Percentiles rank a stretch among this genome's conserved stretches.
These are phyloP conservation scores for Bembecia ichneumoniformis DNA, from an alignment of 2,888 invertebrate species.

Conservation along the genomic window DNA sequence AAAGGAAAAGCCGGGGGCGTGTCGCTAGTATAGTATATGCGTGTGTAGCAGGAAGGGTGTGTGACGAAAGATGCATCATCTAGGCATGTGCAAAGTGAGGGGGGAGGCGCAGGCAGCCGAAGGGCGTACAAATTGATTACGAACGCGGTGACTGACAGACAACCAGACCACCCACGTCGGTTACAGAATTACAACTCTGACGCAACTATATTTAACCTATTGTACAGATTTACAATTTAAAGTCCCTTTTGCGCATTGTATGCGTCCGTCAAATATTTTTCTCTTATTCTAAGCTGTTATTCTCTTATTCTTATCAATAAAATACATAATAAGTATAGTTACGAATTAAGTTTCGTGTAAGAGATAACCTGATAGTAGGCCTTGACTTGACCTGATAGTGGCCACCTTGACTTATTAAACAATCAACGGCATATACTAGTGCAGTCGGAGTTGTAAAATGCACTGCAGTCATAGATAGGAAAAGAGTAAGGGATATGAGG, in stretches of 20 bases:
- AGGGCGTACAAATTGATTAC: slow-evolving; percentile 69
- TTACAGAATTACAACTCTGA: slow-evolving; percentile 24
- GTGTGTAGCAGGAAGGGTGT: slow-evolving; percentile 33
- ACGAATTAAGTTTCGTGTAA: too few relatives aligned
- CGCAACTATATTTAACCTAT: slow-evolving; percentile 19
- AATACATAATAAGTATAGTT: too few relatives aligned
- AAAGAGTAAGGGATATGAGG: too few relatives aligned
- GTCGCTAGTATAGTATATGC: too few relatives aligned
- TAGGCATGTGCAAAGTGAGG: slow-evolving; percentile 27
- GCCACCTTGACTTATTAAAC: too few relatives aligned
- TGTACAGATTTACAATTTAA: background rate
- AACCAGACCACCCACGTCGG: slow-evolving; percentile 57
- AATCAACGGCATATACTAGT: too few relatives aligned
- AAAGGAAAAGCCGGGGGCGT: slow-evolving; percentile 7
- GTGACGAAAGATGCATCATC: slow-evolving; percentile 50
- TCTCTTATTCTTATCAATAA: too few relatives aligned
- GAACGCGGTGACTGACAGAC: slow-evolving; percentile 48
- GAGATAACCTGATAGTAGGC: too few relatives aligned
- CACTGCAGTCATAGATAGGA: too few relatives aligned
- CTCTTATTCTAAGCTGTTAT: too few relatives aligned
- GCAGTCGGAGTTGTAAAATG: too few relatives aligned
- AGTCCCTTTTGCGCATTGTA: background rate
- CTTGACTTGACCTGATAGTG: too few relatives aligned
- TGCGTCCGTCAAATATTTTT: background rate
- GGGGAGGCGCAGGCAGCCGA: slow-evolving; percentile 29